Conservation (phyloP, 2,797 vertebrate species). For the Pampus argenteus region DNA sequence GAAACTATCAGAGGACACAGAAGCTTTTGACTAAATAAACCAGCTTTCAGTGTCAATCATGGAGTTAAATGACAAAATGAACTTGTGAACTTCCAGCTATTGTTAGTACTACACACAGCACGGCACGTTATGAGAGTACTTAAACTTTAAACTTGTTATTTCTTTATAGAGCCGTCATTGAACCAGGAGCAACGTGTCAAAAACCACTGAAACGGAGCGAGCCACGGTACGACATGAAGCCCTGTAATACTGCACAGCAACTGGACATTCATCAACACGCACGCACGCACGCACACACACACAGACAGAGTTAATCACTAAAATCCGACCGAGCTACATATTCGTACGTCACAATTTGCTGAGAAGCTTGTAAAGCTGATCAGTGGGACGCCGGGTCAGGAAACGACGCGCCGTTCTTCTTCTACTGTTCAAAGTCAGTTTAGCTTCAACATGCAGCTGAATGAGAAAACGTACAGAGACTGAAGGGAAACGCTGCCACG, state of each 20-base stretch:
- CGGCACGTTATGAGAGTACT: constrained; percentile 50
- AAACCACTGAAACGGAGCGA: constrained; percentile 37
- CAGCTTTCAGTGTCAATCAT: constrained; percentile 18
- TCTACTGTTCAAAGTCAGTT: constrained; percentile 25
- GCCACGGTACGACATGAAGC: constrained; percentile 55
- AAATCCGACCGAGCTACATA: constrained; percentile 45
- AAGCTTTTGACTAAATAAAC: constrained; percentile 38
- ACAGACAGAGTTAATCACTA: constrained; percentile 42
- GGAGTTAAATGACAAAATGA: constrained; percentile 16
- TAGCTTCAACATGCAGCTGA: constrained; percentile 55
- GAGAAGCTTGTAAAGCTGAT: constrained; percentile 54
- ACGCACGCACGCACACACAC: neutral
- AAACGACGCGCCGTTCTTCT: too few species aligned
- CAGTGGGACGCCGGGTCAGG: constrained; percentile 12
- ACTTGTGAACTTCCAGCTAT: constrained; percentile 16
- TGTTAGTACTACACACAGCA: constrained; percentile 66
- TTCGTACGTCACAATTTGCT: constrained; percentile 49
- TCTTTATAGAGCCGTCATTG: constrained; percentile 31
- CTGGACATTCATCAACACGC: constrained; percentile 54
- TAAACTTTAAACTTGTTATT: constrained; percentile 55
- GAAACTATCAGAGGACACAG: constrained; percentile 21
- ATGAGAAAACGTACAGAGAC: constrained; percentile 28
- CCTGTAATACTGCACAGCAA: constrained; percentile 58
- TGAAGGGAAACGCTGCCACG: constrained; percentile 5
- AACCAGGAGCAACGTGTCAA: constrained; percentile 29